Conservation (phyloP, 2,888 invertebrate genomes). For the Zaprionus lineosus region DNA sequence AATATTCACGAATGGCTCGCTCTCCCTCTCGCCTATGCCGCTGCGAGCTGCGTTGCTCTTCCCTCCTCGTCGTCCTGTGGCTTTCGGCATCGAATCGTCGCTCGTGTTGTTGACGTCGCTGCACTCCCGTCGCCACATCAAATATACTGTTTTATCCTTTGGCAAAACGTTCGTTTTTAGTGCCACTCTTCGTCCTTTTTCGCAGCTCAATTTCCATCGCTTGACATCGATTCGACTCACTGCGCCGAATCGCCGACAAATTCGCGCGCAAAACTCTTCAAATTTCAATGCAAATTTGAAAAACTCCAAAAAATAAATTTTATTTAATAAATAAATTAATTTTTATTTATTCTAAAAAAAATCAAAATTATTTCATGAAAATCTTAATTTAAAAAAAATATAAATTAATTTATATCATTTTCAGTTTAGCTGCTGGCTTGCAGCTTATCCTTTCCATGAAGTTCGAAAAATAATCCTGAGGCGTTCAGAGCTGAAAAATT, state of each 20-base stretch:
- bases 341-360: neutral
- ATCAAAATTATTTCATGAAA: neutral
- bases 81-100: slow-evolving; percentile 20
- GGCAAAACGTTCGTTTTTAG: slow-evolving; percentile 20
- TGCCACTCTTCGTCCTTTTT: slow-evolving; percentile 37
- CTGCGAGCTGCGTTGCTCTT: slow-evolving; percentile 38
- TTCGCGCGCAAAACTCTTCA: slow-evolving; percentile 37
- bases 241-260: slow-evolving; percentile 74
- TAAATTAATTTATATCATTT: neutral
- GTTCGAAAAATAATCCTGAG: slow-evolving; percentile 18
- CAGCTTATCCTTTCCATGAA: neutral
- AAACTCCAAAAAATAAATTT: neutral
- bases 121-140: slow-evolving; percentile 38
- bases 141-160: slow-evolving; percentile 18
- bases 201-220: slow-evolving; percentile 26
- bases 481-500: slow-evolving; percentile 3
- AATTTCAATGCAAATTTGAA: slow-evolving; percentile 48
- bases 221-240: slow-evolving; percentile 64
- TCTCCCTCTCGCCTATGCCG: slow-evolving; percentile 70
- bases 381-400: neutral
- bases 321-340: neutral
- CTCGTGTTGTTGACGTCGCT: slow-evolving; percentile 7
- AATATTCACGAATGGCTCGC: slow-evolving; percentile 78
- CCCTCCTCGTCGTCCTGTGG: slow-evolving; percentile 28
- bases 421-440: neutral